Base-by-base conservation (phyloP, 2,888 invertebrate species). In the Anthoptus insignis region DNA sequence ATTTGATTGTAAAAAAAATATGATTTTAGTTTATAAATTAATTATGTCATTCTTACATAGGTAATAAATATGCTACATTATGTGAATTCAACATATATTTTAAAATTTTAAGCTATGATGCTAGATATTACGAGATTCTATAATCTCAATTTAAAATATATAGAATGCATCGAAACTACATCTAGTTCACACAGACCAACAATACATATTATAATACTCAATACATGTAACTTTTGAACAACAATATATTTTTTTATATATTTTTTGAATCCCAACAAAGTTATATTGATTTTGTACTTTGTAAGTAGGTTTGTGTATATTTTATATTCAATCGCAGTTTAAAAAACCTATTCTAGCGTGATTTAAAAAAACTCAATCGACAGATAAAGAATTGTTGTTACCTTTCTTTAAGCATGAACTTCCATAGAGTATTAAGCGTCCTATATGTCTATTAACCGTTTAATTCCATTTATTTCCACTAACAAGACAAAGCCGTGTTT, bases 1-100 rank as follows among this genome's bases (percentile, higher is more conserved):
- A 67, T 52, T 57, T 45, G n/a, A 59, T 21, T 61, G 53, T 47
- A 56, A 63, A 49, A 54, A 32, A 49, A 45, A 50, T 42, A 57
- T 45, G 45, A 21, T 13, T 21, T 45, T 45, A 6, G 21, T 11
- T 16, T 19, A 22, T 45, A 45, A 22, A 45, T 45, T 13, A 45
- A 45, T 45, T 21, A 22, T 22, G 22, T 45, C 5, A 45, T 45
- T 45, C 45, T 45, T 45, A 45, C 45, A 45, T 22, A 45, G 45
- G 13, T 45, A 45, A 45, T 45, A 45, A 45, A 45, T 45, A 45
- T 45, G 45, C 22, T 42, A 14, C 7, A 32, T 53, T 52, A 45
- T 45, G 53, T 45, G 34, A 32, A 21, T 29, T 29, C 53, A 42
- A 59, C 49, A 59, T 66, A 66, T 37, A 59, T 50, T 59, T 52